Percentiles rank a stretch among this genome's conserved stretches.
phyloP scores from a whole-genome alignment of 2,888 invertebrate genomes.

The Leucania comma region DNA sequence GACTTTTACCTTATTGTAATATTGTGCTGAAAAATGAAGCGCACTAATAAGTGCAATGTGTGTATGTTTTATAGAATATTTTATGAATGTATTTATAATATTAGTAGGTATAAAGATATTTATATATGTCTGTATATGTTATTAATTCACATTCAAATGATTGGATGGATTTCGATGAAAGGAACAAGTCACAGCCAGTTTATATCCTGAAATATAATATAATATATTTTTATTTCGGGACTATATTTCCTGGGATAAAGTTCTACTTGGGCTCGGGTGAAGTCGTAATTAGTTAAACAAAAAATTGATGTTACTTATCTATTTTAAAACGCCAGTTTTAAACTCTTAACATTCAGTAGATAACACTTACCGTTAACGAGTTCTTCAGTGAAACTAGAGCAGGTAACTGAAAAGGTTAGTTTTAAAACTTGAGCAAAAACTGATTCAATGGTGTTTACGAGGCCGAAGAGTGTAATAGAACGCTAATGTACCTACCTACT shows the following conservation, averaged over 20 bases:
- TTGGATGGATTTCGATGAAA: no score
- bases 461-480: conserved; percentile 21
- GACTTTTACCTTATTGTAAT: neutral
- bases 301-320: neutral
- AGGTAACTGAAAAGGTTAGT: conserved; percentile 32
- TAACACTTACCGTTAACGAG: conserved; percentile 45
- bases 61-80: no score
- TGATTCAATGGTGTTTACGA: conserved; percentile 34
- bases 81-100: no score
- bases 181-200: no score
- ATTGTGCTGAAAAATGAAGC: neutral
- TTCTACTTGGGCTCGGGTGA: no score
- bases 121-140: no score
- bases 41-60: no score
- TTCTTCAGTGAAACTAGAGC: conserved; percentile 43
- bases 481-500: conserved; percentile 23
- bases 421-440: conserved; percentile 31
- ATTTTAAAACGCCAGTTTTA: neutral
- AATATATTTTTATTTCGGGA: no score
- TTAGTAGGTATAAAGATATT: no score
- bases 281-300: neutral
- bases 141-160: no score
- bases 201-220: no score
- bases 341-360: conserved; percentile 17
- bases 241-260: no score